Base-by-base conservation (phyloP, 2,888 invertebrate genomes). In the Melitaea athalia region DNA sequence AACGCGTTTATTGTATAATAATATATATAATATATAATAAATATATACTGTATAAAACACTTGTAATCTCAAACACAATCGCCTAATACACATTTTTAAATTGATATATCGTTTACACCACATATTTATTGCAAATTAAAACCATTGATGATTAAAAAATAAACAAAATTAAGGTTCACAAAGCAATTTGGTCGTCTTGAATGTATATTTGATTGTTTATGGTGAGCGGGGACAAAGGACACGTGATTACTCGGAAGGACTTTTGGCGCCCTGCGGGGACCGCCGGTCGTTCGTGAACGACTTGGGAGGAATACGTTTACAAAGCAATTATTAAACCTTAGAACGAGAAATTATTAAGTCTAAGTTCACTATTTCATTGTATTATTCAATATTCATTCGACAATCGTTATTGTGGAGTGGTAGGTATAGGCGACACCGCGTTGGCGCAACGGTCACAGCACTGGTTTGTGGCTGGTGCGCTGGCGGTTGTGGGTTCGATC, bases 211-310 rank as follows among this genome's bases (percentile, higher is more conserved):
- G 31, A 52, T 61, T 65, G 65, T 65, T 65, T 65, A 65, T 53
- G 50, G 43, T 60, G 7, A 43, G 43, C 31, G n/a, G 50, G 11
- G 64, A 47, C 57, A 64, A 38, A 64, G 47, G 57, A 57, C 47
- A 38, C 64, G 64, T 68, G 88, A 89, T 89, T 89, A 88, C 83
- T 78, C 78, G 84, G 83, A 84, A 75, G 76, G 72, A 73, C 68
- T 74, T 69, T 66, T 69, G 68, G 72, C 65, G 66, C 73, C 69
- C 70, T 72, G 73, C 69, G 69, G 73, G 67, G 63, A 50, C 45
- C 17, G 59, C 12, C 15, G 59, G 62, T 65, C 55, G 63, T 38
- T 52, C 53, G 45, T 49, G 63, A 43, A 42, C 42, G 52, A 14
- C 60, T 42, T 38, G 49, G 1, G 14, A 50, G 62, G 14, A 31